Evolutionary conservation across 2,888 invertebrate species (phyloP).

Genomic region (Drosophila paranaensis): DNA sequence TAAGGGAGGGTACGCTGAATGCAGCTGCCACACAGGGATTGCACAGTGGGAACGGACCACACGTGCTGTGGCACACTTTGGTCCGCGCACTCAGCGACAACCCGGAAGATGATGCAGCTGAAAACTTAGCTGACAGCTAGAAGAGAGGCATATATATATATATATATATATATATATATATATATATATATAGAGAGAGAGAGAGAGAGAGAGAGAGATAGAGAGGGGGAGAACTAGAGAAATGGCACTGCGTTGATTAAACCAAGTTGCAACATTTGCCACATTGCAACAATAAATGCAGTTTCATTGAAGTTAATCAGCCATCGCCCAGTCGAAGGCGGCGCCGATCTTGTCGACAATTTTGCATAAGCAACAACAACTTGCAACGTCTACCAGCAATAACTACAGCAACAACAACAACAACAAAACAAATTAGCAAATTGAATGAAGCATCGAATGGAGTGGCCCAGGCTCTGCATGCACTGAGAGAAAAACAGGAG

Average conservation of each 20-base stretch:
- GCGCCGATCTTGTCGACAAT: conserved; percentile 52
- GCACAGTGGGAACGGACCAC: conserved; percentile 38
- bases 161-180: too few species aligned
- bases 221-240: conserved; percentile 24
- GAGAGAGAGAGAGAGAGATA: neutral
- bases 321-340: conserved; percentile 51
- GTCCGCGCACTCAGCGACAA: conserved; percentile 21
- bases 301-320: conserved; percentile 78
- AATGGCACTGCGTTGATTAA: conserved; percentile 68
- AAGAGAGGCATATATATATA: too few species aligned
- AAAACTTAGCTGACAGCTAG: conserved; percentile 26
- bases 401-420: conserved; percentile 15
- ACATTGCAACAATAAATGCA: conserved; percentile 71
- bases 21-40: conserved; percentile 17
- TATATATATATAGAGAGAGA: too few species aligned
- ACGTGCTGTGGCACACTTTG: conserved; percentile 51
- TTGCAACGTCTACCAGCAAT: conserved; percentile 11
- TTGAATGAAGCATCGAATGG: conserved; percentile 59
- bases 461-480: conserved; percentile 15
- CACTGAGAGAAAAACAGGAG: conserved; percentile 22
- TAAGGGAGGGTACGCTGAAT: too few species aligned
- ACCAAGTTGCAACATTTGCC: conserved; percentile 59
- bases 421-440: conserved; percentile 60
- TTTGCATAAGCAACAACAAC: conserved; percentile 54
- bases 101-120: conserved; percentile 70